These are phyloP conservation scores for Muscicapa comitata DNA, from an alignment of 2,797 vertebrate genomes.

Conservation along the genomic window DNA sequence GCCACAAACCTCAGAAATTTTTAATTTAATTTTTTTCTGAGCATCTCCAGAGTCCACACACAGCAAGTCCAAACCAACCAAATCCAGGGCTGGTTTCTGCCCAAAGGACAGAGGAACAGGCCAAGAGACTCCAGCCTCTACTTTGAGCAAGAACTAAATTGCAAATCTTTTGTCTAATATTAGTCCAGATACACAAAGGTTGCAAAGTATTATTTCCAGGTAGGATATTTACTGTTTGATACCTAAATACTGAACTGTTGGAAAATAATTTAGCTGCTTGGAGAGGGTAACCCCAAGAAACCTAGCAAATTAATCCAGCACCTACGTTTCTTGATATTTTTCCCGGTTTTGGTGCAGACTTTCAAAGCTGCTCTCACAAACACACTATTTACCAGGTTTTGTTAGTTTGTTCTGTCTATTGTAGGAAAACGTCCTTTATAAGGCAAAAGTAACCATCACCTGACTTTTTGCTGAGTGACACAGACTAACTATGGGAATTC, in stretches of 20 bases:
- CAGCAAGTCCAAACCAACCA: background rate
- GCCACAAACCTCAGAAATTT: background rate
- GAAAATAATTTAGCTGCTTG: background rate
- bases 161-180: background rate
- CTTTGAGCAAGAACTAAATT: background rate
- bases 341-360: background rate
- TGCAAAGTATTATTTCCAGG: background rate
- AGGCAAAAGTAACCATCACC: background rate
- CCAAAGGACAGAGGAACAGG: background rate
- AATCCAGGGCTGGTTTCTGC: background rate
- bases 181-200: background rate
- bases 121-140: background rate
- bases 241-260: background rate
- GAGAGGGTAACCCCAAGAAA: background rate
- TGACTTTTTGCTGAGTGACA: background rate
- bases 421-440: background rate
- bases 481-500: background rate
- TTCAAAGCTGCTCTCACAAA: background rate
- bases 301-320: background rate
- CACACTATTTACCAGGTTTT: background rate
- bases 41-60: background rate
- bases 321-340: background rate
- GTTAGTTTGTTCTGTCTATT: background rate
- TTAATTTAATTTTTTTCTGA: background rate
- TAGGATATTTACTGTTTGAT: background rate